A percentile compares a stretch with the other conserved stretches of the same genome.
Evolutionary conservation across 2,113 vertebrate genomes (phyloP).

Genomic region (Megaptera novaeangliae): DNA sequence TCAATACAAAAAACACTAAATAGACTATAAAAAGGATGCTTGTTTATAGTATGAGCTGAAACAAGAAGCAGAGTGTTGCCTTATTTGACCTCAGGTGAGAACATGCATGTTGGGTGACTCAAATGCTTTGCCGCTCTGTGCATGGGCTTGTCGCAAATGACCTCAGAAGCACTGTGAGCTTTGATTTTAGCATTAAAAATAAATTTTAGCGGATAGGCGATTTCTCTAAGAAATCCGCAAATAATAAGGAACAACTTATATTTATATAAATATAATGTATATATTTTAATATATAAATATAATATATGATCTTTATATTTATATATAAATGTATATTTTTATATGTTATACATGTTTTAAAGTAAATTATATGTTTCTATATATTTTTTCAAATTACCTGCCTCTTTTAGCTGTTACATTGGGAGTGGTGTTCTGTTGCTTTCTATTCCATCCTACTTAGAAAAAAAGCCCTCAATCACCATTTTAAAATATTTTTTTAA

Average conservation of each 20-base stretch:
- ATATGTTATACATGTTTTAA: background rate
- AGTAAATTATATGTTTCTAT: background rate
- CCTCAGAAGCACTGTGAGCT: background rate
- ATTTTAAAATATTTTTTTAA: background rate
- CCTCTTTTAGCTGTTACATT: background rate
- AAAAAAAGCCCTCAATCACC: background rate
- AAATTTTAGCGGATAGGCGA: background rate
- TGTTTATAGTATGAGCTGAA: background rate
- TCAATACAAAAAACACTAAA: background rate
- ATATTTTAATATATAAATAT: background rate
- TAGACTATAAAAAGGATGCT: background rate
- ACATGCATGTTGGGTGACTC: background rate
- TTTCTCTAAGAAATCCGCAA: background rate
- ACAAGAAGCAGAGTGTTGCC: background rate
- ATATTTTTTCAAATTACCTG: background rate
- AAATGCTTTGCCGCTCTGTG: background rate
- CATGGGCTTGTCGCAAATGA: background rate
- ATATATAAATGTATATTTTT: background rate
- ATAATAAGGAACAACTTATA: background rate
- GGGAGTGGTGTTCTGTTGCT: background rate
- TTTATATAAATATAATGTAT: background rate
- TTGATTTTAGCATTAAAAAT: background rate
- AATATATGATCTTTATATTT: background rate
- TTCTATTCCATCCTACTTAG: background rate
- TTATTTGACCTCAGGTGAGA: background rate